Base-by-base conservation (phyloP, 2,797 vertebrate genomes). In the Mus spretus region DNA sequence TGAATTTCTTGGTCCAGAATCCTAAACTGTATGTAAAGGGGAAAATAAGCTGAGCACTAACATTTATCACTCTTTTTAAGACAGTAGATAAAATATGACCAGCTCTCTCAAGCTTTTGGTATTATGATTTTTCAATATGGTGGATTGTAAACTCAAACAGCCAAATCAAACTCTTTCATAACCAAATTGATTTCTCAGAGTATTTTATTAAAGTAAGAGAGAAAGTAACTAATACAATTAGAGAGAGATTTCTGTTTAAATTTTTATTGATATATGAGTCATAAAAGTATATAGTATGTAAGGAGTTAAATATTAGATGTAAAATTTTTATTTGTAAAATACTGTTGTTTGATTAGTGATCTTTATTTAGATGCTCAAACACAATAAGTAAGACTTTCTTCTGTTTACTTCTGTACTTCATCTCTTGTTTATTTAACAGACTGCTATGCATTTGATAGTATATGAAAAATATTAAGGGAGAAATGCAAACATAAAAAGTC, bases 311-410 rank as follows among this genome's bases (percentile, higher is more conserved):
- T 72, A 70, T n/a, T 57, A 86, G 28, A 34, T 61, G 22, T 61
- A 89, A n/a, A 50, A 55, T 15, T 87, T 63, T 84, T 19, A 31
- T 47, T 10, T 34, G 9, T 65, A 47, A 85, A 85, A 24, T 57
- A 37, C 26, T 87, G 83, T 91, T 94, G 72, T 87, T 91, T 91
- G 78, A 70, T 70, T 67, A 20, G 20, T 63, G 82, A 70, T 37
- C 4, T 79, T 34, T 75, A 55, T 50, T 95, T 84, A 70, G 40
- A 31, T 78, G 31, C 22, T 85, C 3, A 80, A 92, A 90, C 7
- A 55, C 4, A 70, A 14, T 15, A 19, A 83, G 17, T 15, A 19
- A 83, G 50, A 59, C 7, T 86, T 5, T 44, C 17, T 26, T 31
- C 14, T 22, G 31, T 13, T 1, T 89, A 89, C 3, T 59, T 94